Conservation (phyloP, 2,113 vertebrate species). For the Capra hircus region DNA sequence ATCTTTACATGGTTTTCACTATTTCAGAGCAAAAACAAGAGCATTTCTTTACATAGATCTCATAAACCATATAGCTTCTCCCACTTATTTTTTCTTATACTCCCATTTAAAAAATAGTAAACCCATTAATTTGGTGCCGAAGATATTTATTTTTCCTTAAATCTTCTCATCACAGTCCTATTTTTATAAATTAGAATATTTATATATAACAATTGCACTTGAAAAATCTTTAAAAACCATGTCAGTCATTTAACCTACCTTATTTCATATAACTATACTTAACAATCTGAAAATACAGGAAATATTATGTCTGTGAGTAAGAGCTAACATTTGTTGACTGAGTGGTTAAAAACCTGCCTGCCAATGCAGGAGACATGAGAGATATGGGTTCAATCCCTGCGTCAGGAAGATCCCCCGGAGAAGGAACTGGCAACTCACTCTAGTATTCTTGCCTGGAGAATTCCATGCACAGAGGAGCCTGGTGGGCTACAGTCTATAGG, state of each 20-base stretch:
- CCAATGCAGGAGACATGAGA: neutral
- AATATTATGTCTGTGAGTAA: neutral
- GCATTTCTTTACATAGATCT: neutral
- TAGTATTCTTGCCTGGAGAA: neutral
- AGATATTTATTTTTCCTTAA: neutral
- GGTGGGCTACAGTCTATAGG: neutral
- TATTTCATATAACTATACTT: neutral
- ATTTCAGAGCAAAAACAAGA: neutral
- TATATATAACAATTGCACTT: neutral
- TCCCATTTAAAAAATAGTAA: neutral
- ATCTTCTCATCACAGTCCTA: neutral
- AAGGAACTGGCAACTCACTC: neutral
- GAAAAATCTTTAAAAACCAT: neutral
- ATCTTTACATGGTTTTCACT: neutral
- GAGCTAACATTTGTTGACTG: neutral
- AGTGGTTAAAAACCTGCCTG: neutral
- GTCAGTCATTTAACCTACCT: neutral
- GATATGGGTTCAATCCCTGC: neutral
- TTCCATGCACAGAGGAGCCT: neutral
- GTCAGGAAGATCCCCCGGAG: neutral
- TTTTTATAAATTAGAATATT: neutral
- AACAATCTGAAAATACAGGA: neutral
- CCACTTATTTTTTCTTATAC: neutral
- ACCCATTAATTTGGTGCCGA: neutral
- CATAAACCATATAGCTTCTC: neutral